Base-by-base conservation (phyloP, 2,797 vertebrate species). In the Propithecus perrieri region DNA sequence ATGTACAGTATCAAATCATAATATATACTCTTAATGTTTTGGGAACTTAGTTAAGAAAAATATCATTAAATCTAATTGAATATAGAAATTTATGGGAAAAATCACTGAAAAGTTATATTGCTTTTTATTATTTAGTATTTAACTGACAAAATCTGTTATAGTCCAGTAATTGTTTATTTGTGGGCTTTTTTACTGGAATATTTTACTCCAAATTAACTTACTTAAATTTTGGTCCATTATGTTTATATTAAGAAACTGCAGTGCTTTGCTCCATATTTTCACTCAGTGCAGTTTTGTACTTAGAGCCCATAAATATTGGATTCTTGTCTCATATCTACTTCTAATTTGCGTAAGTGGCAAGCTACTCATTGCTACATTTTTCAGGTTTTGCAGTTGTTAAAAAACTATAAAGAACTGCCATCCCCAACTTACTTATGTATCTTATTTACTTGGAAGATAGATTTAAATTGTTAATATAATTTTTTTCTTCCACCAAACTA, bases 121-220 rank as follows among this genome's bases (percentile, higher is more conserved):
- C 22, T 76, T 17, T 72, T 83, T 69, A 41, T 76, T 76, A n/a
- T 57, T 89, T 94, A 35, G 1, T 80, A 55, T 53, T 90, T 95
- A 85, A 87, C 18, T 91, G 11, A 78, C 4, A 81, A 59, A 75
- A 43, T 80, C 55, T 89, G 28, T 87, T 83, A 55, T 28, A 84
- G 11, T 94, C 57, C 26, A 67, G 3, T 83, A 85, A 85, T 67
- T 88, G 33, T 91, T 33, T 85, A 55, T 71, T 87, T 88, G 35
- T 83, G 41, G 18, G 18, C 35, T 83, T 91, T 59, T 43, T 53
- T 30, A 26, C 22, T 63, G 81, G 53, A 48, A 57, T 65, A 78
- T 90, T 85, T 72, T 85, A 69, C 80, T 97, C 67, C 57, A 94
- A 89, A 55, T 79, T 67, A 35, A 65, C 71, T 93, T 93, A 79